Base-by-base conservation (phyloP, 2,888 invertebrate species). In the Volucella inflata region DNA sequence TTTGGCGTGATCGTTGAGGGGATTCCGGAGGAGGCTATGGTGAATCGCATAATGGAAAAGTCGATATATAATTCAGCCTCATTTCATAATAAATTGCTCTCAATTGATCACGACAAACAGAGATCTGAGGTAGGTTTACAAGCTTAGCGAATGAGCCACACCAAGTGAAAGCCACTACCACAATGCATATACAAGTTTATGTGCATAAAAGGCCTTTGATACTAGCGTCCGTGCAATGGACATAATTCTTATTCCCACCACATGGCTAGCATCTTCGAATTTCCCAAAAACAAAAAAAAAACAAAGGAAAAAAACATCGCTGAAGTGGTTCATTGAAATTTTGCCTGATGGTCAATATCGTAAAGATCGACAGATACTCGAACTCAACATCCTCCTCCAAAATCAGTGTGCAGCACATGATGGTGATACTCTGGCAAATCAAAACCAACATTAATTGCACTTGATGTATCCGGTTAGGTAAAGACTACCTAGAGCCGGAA, bases 41-140 rank as follows among this genome's bases (percentile, higher is more conserved):
- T 80, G 59, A 75, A 84, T 79, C 79, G 75, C 57, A 70, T 88
- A 83, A 77, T 78, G 76, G 59, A 71, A 81, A 81, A 76, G 76
- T 81, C 85, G 80, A 87, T 88, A 87, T 91, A 92, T 92, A 92
- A 92, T 92, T 92, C 91, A 92, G 91, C 92, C 92, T 92, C 92
- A 92, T 92, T 92, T 92, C 91, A 90, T 92, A 92, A 92, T 92
- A 92, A 92, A 92, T 92, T 92, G 92, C 92, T 92, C 92, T 92
- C 91, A 92, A 92, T 92, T 91, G 92, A 92, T 92, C 92, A 91
- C 91, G 91, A 91, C 91, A 91, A 90, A 90, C 89, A 90, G 88
- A 89, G 89, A 89, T 88, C 89, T 48, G 70, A 53, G 76, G 62
- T 70, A 68, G 55, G 60, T 80, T 67, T 67, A 48, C 80, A 48